Evolutionary conservation across 1,140 invertebrate species (phyloP).

Genomic region (Drosophila punjabiensis): DNA sequence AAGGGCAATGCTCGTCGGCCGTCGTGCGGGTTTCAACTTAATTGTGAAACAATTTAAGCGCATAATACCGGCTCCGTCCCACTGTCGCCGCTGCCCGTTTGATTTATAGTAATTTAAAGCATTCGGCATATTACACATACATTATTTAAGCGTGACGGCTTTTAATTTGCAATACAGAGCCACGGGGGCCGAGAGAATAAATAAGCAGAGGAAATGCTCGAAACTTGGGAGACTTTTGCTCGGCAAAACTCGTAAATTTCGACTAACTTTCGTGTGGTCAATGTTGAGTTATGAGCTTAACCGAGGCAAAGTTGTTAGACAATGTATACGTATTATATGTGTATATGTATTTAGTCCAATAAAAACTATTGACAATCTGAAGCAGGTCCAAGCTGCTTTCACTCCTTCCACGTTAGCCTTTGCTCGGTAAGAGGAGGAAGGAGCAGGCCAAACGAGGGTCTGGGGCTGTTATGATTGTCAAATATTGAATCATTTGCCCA

Average conservation of each 20-base stretch:
- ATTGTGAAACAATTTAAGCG: constrained; percentile 75
- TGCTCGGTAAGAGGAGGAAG: not conserved
- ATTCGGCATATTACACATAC: constrained; percentile 65
- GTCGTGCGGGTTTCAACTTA: constrained; percentile 38
- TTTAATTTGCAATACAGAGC: constrained; percentile 70
- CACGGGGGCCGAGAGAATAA: constrained; percentile 34
- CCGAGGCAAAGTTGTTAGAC: constrained; percentile 41
- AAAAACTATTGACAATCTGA: constrained; percentile 44
- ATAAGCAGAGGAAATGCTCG: constrained; percentile 29
- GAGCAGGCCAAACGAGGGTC: not conserved
- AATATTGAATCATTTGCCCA: constrained; percentile 81
- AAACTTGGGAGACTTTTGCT: constrained; percentile 38
- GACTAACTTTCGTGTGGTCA: constrained; percentile 33
- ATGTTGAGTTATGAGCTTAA: constrained; percentile 66
- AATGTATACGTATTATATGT: constrained; percentile 24
- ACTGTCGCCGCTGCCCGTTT: constrained; percentile 37
- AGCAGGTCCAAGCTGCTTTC: constrained; percentile 35
- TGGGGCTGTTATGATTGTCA: constrained; percentile 75
- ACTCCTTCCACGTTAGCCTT: constrained; percentile 10
- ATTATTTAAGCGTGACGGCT: constrained; percentile 49
- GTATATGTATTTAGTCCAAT: constrained; percentile 18
- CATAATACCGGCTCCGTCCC: constrained; percentile 57
- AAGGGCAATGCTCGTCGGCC: constrained; percentile 41
- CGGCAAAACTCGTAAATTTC: constrained; percentile 54
- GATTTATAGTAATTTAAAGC: constrained; percentile 73